These are phyloP conservation scores for Cyprinella venusta DNA, from an alignment of 2,797 vertebrate genomes.

Conservation along the genomic window DNA sequence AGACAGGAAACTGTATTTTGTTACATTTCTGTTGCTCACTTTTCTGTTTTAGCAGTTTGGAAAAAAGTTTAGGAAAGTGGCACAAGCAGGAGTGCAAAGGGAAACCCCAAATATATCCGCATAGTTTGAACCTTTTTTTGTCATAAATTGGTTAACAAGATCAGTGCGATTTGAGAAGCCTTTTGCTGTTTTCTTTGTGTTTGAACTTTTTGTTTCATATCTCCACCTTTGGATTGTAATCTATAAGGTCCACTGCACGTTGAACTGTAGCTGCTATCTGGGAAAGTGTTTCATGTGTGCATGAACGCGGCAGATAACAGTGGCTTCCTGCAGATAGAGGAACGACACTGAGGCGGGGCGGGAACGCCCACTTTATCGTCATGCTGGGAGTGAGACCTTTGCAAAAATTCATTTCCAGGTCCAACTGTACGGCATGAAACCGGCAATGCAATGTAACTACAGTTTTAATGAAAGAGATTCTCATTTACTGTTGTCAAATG, in stretches of 20 bases:
- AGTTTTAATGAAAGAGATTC: neutral
- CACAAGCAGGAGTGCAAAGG: neutral
- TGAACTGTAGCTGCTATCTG: constrained; percentile 19
- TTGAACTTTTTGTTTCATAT: neutral
- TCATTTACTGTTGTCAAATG: neutral
- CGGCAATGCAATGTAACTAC: neutral
- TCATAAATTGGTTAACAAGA: neutral
- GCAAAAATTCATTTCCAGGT: neutral
- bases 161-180: neutral
- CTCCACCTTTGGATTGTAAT: neutral
- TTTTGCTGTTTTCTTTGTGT: neutral
- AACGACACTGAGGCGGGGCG: neutral
- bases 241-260: neutral
- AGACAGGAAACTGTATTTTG: constrained; percentile 32
- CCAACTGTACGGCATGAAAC: neutral
- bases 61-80: neutral
- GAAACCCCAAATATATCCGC: neutral
- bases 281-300: neutral
- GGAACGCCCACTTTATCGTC: neutral
- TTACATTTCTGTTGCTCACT: constrained; percentile 21
- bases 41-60: neutral
- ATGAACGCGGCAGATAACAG: constrained; percentile 21
- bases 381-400: neutral
- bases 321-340: constrained; percentile 29
- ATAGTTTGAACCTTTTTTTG: neutral